Base-by-base conservation (phyloP, 2,113 vertebrate species). In the Cololabis saira region DNA sequence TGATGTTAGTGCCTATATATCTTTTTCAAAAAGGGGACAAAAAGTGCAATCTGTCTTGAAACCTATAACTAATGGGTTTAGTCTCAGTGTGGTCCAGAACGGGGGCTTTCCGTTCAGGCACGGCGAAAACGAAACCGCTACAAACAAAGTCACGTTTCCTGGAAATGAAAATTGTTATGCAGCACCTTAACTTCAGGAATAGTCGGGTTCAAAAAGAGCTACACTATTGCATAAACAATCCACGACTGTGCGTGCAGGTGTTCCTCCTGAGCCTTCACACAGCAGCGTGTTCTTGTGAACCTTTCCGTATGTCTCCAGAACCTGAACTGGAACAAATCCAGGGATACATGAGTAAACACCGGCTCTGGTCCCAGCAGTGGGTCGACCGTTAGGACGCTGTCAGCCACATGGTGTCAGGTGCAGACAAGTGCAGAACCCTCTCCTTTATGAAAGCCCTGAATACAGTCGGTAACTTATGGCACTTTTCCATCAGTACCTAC, bases 31-130 rank as follows among this genome's bases (percentile, higher is more conserved):
- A 43, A 79, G 21, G 52, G 43, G 45, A 64, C 57, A 55, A 69
- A 56, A 57, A 71, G 67, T 58, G 50, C 74, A 37, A 84, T 87
- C 86, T 87, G 71, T 91, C 69, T 83, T 55, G 24, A 72, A 78
- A 49, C 45, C 17, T n/a, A 78, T 84, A 65, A 76, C 80, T 82
- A 64, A 82, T 80, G 76, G 54, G 71, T 76, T 76, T 72, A 22
- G 60, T 67, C 27, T 52, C 49, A 41, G 42, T 64, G 12, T 17
- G 0, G 18, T 65, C 44, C 45, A 37, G 55, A 10, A 21, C 48
- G 6, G 65, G 45, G 37, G 65, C 50, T 51, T 21, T 69, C 59
- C 61, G 47, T 44, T 47, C 49, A 42, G 66, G 15, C 45, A 69
- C 52, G 21, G 19, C 56, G 22, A 37, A 12, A 30, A 53, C 48